Evolutionary conservation across 2,888 invertebrate genomes (phyloP).

Genomic region (Apamea crenata): DNA sequence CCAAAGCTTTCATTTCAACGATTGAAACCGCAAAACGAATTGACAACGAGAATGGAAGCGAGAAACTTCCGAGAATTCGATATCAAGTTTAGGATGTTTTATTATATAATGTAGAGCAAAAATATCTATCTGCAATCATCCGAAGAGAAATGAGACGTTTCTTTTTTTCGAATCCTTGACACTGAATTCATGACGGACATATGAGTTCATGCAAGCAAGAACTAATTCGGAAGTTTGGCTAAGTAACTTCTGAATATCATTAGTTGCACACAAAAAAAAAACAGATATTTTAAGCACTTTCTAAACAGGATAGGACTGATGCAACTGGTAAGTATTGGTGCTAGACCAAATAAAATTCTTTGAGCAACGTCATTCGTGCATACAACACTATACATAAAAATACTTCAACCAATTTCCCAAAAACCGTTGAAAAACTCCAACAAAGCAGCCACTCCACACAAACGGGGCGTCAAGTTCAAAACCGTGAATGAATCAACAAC

Average conservation of each 20-base stretch:
- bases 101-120: conserved; percentile 2
- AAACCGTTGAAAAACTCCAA: conserved; percentile 17
- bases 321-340: not conserved
- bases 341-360: not conserved
- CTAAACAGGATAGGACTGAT: not conserved
- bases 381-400: not conserved
- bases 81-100: conserved; percentile 10
- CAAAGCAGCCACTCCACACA: conserved; percentile 6
- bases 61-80: conserved; percentile 26
- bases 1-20: conserved; percentile 31
- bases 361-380: not conserved
- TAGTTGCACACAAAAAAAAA: not conserved
- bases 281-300: not conserved
- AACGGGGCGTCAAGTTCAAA: conserved; percentile 37
- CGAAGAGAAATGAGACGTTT: conserved; percentile 1
- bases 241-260: not conserved
- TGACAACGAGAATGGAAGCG: conserved; percentile 6
- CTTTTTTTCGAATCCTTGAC: not conserved
- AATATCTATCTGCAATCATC: not conserved
- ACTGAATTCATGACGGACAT: not conserved
- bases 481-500: conserved; percentile 61
- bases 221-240: not conserved
- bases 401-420: conserved; percentile 6
- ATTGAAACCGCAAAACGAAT: conserved; percentile 19
- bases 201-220: not conserved